phyloP scores from a whole-genome alignment of 1,140 invertebrate species.

The Diprion similis region DNA sequence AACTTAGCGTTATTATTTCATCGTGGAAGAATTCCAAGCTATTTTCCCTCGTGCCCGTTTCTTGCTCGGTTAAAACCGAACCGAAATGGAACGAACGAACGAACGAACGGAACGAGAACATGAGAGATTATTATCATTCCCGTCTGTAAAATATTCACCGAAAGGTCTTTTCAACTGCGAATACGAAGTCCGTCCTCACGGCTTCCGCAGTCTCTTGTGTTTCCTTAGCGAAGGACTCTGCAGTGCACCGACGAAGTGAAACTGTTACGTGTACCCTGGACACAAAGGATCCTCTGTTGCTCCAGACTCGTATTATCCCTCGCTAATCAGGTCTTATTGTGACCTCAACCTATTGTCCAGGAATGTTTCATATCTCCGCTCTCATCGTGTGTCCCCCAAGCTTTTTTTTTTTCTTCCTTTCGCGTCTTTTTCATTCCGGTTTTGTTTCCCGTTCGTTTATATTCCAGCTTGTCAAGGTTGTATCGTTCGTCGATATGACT shows the following conservation, averaged over 20 bases:
- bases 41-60: not conserved
- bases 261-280: not conserved
- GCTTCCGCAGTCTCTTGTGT: not conserved
- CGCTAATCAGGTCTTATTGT: conserved; percentile 18
- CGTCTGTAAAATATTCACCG: not conserved
- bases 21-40: not conserved
- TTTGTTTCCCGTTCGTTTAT: conserved; percentile 8
- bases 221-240: not conserved
- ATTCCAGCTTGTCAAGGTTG: not conserved
- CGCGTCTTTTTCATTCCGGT: not conserved
- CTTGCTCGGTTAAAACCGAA: no score
- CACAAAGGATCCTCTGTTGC: conserved; percentile 11
- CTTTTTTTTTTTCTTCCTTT: conserved; percentile 7
- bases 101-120: not conserved
- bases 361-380: not conserved
- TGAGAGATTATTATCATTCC: not conserved
- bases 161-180: no score
- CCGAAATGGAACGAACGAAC: not conserved
- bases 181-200: not conserved
- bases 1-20: not conserved
- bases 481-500: no score
- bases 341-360: conserved; percentile 5
- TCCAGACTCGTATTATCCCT: conserved; percentile 8
- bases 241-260: not conserved
- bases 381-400: no score